phyloP scores from a whole-genome alignment of 2,888 invertebrate genomes.

The Nebria salina region DNA sequence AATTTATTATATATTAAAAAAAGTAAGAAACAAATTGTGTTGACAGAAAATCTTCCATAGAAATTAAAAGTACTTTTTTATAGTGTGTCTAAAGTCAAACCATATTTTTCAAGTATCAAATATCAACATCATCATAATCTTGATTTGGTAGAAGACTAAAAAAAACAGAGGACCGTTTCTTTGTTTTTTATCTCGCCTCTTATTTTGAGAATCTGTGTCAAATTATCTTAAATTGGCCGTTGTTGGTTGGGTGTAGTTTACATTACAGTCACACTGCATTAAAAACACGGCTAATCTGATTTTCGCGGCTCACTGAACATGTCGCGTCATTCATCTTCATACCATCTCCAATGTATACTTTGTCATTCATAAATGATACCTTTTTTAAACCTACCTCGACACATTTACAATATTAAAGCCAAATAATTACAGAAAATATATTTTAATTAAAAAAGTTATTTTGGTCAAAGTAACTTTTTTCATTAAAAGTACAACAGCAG shows the following conservation, averaged over 20 bases:
- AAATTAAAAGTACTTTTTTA: neutral
- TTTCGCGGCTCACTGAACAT: constrained; percentile 44
- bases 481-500: no score
- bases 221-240: constrained; percentile 26
- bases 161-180: neutral
- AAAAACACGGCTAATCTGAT: constrained; percentile 43
- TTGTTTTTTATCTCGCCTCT: constrained; percentile 36
- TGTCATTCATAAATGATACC: no score
- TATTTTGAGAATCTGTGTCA: constrained; percentile 42
- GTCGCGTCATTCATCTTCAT: constrained; percentile 25
- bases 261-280: constrained; percentile 43
- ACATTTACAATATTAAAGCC: no score
- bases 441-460: no score
- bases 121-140: constrained; percentile 21
- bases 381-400: no score
- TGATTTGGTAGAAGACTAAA: constrained; percentile 1
- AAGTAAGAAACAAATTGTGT: no score
- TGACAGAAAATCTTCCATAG: neutral
- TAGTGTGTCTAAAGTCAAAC: neutral
- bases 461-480: no score
- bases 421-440: no score
- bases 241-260: constrained; percentile 21
- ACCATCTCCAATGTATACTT: no score
- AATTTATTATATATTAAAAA: no score
- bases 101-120: constrained; percentile 34